Percentiles rank a stretch among this genome's conserved stretches.
Evolutionary conservation across 2,113 vertebrate species (phyloP).

Genomic region (Eclectus roratus): DNA sequence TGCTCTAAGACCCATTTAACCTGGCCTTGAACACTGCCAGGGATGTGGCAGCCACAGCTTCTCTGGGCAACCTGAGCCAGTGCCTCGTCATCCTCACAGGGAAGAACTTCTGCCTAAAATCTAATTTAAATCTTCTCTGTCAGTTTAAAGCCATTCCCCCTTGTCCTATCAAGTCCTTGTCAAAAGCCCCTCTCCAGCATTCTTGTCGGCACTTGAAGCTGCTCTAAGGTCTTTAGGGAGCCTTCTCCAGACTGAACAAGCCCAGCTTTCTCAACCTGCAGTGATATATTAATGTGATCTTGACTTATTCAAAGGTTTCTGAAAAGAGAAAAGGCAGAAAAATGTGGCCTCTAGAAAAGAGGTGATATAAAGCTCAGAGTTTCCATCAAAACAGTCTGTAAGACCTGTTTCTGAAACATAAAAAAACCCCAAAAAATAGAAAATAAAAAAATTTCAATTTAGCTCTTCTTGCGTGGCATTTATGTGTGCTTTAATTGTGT

Average conservation of each 20-base stretch:
- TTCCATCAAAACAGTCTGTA: background rate
- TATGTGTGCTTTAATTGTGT: accelerated
- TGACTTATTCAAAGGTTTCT: background rate
- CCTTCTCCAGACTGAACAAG: background rate
- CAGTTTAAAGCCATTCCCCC: background rate
- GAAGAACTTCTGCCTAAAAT: background rate
- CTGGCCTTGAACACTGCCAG: background rate
- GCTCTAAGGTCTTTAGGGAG: background rate
- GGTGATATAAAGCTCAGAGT: background rate
- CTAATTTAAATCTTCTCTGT: background rate
- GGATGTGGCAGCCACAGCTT: background rate
- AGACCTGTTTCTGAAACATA: accelerated
- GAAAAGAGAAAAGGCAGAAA: background rate
- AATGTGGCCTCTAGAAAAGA: background rate
- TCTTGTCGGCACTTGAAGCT: background rate
- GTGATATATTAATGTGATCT: background rate
- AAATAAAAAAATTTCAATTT: accelerated
- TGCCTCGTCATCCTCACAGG: background rate
- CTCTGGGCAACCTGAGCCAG: background rate
- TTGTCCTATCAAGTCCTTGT: background rate
- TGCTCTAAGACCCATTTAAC: background rate
- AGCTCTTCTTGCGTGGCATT: accelerated
- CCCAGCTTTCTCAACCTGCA: background rate
- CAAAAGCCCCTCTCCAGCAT: background rate
- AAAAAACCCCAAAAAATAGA: accelerated